Evolutionary conservation across 1,140 invertebrate genomes (phyloP), one percentile per base, ranked within the genome.

Genomic region (Caenorhabditis remanei): DNA sequence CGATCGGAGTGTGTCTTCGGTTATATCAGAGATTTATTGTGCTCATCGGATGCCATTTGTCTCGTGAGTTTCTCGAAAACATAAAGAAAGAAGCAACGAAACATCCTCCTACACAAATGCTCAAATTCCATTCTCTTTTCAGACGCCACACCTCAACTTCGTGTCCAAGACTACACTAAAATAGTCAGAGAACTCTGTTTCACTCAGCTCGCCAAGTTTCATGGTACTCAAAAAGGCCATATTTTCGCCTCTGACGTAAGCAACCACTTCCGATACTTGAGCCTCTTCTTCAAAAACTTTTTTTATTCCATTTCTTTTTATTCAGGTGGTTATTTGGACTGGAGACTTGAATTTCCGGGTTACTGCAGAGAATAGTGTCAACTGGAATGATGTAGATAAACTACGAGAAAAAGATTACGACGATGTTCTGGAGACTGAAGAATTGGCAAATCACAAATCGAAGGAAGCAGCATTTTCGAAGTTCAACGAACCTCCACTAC

Each of bases 271-370:
- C 46, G 46, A 53, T 19, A 24, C 41, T 79, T 50, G 6, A 24
- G 9, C 63, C 63, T 11, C 40, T 53, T 16, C 9, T 53, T 53
- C 16, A 2, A 63, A 50, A 0, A n/a, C n/a, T n/a, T n/a, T 67
- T 9, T 48, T 65, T 56, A n/a, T n/a, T n/a, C n/a, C 13, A 55
- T 50, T 40, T 9, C 11, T 16, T 24, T 46, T 84, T 32, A 43
- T 85, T 50, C 61, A 88, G 87, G 87, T 83, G 21, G 75, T 88
- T 24, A 7, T 88, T 16, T 85, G 83, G 87, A 82, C 24, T 24
- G 87, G 87, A 21, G 87, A 88, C 53, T 65, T 88, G n/a, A 88
- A 88, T 79, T 88, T 88, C 58, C 87, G 87, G 5, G 50, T 88
- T 1, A 48, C 53, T 6, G 50, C 24, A 21, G 83, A 84, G 41